Percentiles rank a stretch among this genome's conserved stretches.
Conservation (phyloP, 2,888 invertebrate species). For the Merodon equestris region DNA sequence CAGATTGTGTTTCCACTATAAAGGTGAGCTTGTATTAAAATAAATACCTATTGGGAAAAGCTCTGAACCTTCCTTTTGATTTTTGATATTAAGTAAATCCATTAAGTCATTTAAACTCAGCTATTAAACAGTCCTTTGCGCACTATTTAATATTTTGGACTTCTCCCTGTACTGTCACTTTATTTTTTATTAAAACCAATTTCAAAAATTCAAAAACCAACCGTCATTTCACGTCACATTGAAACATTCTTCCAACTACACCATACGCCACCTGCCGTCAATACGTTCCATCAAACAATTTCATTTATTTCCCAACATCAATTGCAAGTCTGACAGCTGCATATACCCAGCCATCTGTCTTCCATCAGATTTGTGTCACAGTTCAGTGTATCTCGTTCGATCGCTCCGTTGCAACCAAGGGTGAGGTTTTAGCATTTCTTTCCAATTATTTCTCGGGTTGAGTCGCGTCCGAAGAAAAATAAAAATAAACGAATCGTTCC, state of each 20-base stretch:
- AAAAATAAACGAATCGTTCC: too few species aligned
- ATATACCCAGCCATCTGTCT: slow-evolving; percentile 45
- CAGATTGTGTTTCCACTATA: too few species aligned
- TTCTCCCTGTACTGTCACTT: too few species aligned
- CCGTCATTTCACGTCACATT: not conserved
- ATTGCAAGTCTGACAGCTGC: slow-evolving; percentile 47
- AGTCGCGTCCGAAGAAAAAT: too few species aligned
- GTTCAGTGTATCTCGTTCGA: slow-evolving; percentile 50
- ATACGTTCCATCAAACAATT: not conserved
- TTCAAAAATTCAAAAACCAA: not conserved
- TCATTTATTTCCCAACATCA: slow-evolving; percentile 38
- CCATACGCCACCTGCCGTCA: slow-evolving; percentile 13
- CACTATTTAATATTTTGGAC: too few species aligned
- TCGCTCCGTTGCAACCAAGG: slow-evolving; percentile 41
- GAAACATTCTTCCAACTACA: not conserved
- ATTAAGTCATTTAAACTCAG: too few species aligned
- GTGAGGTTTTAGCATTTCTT: slow-evolving; percentile 50
- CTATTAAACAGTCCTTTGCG: too few species aligned
- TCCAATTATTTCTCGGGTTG: slow-evolving; percentile 52
- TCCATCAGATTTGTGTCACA: slow-evolving; percentile 27
- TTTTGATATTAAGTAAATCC: too few species aligned
- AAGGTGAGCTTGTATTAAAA: too few species aligned
- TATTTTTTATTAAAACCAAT: too few species aligned
- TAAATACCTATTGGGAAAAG: too few species aligned
- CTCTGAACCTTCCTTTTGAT: too few species aligned